A percentile compares a stretch with the other conserved stretches of the same genome.
These are phyloP conservation scores for Ateles fusciceps DNA, from an alignment of 2,797 vertebrate genomes.

Conservation along the genomic window DNA sequence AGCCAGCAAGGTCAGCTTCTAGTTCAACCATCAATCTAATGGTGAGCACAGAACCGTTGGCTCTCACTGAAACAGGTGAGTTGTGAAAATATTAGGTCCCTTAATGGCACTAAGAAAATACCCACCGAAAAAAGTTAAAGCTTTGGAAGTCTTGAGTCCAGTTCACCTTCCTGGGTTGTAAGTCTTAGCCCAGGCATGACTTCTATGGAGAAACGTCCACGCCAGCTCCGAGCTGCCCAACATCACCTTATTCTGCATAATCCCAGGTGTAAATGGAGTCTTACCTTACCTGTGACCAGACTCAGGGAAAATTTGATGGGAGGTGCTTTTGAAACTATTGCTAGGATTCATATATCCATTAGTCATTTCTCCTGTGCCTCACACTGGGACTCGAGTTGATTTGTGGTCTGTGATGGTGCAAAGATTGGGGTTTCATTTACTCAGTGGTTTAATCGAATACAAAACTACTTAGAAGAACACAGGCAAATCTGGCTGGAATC, in stretches of 20 bases:
- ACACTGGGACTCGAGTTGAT: background rate
- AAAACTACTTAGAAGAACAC: background rate
- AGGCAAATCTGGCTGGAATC: background rate
- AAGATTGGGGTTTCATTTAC: background rate
- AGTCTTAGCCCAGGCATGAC: background rate
- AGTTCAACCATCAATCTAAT: constrained; percentile 75
- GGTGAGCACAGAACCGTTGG: constrained; percentile 85
- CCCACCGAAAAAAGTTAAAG: too few relatives aligned
- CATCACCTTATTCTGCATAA: background rate
- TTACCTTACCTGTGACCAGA: background rate
- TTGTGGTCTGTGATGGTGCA: background rate
- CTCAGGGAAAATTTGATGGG: background rate
- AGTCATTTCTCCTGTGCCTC: background rate
- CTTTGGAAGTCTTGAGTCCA: too few relatives aligned
- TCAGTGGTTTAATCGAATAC: background rate
- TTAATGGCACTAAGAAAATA: accelerated
- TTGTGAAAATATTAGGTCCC: accelerated
- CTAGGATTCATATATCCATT: accelerated
- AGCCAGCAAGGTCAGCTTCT: constrained; percentile 41
- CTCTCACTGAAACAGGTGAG: constrained; percentile 89
- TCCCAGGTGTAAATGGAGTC: background rate
- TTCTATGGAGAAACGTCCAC: accelerated
- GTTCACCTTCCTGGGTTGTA: background rate
- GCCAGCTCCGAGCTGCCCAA: accelerated
- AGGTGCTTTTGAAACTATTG: background rate